Base-by-base conservation (phyloP, 1,140 invertebrate genomes). In the Sitobion miscanthi region DNA sequence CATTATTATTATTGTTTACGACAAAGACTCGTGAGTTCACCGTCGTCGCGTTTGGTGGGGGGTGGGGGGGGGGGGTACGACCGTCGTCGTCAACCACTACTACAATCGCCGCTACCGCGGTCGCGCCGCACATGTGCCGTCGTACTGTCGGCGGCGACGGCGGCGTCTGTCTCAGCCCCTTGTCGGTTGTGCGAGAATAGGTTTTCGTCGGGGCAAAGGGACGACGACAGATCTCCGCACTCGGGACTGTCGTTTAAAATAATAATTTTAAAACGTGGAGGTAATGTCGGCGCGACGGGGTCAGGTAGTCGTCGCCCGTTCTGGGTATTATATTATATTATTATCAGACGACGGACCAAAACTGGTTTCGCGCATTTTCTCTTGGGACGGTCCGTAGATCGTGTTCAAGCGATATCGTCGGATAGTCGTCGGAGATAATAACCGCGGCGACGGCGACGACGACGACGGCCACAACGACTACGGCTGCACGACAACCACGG, bases 291-390 rank as follows among this genome's bases (percentile, higher is more conserved):
- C n/a, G 35, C 83, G 83, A 14, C 42, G 38, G 42, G 85, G 45
- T 42, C 42, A 88, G 87, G 47, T 88, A n/a, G 25, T 30, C 9
- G 25, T 30, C 9, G 86, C 35, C n/a, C 49, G n/a, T 88, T 49
- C 30, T 30, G 30, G n/a, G 47, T 38, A 52, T 42, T 7, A 35
- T 35, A 35, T 35, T 35, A 35, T 35, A 35, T 35, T 38, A 38
- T 23, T 25, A 30, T 54, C 47, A 20, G 30, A 47, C 23, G 77
- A 20, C 14, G 1, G 20, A 52, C n/a, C 0, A 35, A 88, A 86
- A 86, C 85, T 86, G 85, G 85, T 86, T 86, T 86, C 85, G 85
- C 85, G 23, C 77, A 83, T 38, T 38, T 77, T 38, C 77, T 47
- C 85, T 47, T 9, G 0, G 25, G 85, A 47, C 85, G 42, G 38